phyloP scores from a whole-genome alignment of 2,888 invertebrate genomes.

The Eilema caniola region DNA sequence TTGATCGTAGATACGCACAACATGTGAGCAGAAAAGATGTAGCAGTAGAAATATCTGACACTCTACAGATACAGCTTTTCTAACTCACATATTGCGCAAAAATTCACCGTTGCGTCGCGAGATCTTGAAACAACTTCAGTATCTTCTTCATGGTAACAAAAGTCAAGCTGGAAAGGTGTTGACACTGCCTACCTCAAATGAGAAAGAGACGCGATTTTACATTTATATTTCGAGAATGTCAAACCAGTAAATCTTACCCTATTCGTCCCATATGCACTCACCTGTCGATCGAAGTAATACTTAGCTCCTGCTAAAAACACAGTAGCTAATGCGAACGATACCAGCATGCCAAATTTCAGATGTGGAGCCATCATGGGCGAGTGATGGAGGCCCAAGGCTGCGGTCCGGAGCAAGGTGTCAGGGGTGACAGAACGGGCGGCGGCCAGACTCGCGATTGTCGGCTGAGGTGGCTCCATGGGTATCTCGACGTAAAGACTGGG shows the following conservation, averaged over 20 bases:
- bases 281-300: conserved; percentile 91
- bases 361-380: conserved; percentile 86
- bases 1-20: neutral
- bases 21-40: neutral
- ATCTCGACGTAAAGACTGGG: conserved; percentile 81
- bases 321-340: conserved; percentile 90
- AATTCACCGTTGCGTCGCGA: neutral
- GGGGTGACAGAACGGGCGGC: conserved; percentile 82
- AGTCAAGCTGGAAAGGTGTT: neutral
- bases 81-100: neutral
- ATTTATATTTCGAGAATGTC: no score
- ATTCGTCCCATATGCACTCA: conserved; percentile 48
- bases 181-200: neutral
- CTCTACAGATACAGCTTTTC: neutral
- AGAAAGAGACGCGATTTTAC: neutral
- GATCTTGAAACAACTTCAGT: neutral
- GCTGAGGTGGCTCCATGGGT: conserved; percentile 73
- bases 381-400: conserved; percentile 79
- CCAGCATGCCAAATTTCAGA: conserved; percentile 90
- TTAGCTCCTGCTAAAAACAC: conserved; percentile 91
- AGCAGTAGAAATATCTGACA: conserved; percentile 3
- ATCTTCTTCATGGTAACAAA: neutral
- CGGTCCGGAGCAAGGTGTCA: conserved; percentile 79
- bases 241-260: no score
- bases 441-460: conserved; percentile 80